phyloP scores from a whole-genome alignment of 2,113 vertebrate genomes.

The Alosa alosa region DNA sequence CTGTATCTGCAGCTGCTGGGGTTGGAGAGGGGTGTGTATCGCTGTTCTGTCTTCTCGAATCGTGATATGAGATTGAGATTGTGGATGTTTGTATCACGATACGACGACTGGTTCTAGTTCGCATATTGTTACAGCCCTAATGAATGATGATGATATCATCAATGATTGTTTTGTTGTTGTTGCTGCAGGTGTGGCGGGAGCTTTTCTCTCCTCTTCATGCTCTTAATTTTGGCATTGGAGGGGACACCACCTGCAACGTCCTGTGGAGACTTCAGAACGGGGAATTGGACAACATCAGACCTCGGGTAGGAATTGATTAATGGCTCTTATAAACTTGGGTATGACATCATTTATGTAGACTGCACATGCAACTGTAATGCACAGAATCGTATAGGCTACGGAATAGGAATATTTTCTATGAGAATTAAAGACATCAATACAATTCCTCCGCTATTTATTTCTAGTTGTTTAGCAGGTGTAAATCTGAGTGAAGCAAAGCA shows the following conservation, averaged over 20 bases:
- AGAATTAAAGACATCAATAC: too few species aligned
- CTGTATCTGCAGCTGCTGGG: too few species aligned
- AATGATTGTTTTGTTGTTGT: slow-evolving; percentile 7
- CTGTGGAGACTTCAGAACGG: slow-evolving; percentile 97
- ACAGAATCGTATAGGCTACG: neutral
- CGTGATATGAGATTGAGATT: too few species aligned
- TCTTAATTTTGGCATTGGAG: slow-evolving; percentile 92
- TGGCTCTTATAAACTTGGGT: neutral
- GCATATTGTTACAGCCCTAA: neutral
- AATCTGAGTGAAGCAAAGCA: neutral
- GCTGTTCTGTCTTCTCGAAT: too few species aligned
- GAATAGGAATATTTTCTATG: too few species aligned
- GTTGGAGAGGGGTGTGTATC: too few species aligned
- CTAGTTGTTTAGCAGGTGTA: neutral
- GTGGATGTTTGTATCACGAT: too few species aligned
- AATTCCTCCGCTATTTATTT: too few species aligned
- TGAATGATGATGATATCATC: neutral
- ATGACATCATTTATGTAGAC: neutral
- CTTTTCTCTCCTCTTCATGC: slow-evolving; percentile 96
- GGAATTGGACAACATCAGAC: slow-evolving; percentile 94
- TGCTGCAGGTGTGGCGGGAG: slow-evolving; percentile 88
- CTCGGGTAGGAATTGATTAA: slow-evolving; percentile 76
- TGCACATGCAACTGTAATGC: too few species aligned
- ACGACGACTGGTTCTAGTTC: too few species aligned
- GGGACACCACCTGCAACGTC: slow-evolving; percentile 92